These are phyloP conservation scores for Drosophila albomicans DNA, from an alignment of 1,140 invertebrate genomes.

Conservation along the genomic window DNA sequence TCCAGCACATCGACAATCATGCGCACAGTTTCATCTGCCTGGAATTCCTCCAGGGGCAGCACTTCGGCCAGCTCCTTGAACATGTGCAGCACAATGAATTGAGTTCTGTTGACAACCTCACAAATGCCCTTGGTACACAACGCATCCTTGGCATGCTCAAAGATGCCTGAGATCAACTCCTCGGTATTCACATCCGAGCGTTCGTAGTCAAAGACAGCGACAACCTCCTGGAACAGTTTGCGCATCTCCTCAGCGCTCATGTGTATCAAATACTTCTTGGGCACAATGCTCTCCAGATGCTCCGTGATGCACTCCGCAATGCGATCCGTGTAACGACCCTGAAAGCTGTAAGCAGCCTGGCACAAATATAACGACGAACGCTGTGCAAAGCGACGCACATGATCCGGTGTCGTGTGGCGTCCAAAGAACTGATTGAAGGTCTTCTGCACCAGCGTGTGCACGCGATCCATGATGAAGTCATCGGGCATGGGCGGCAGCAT, in stretches of 20 bases:
- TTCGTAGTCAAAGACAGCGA: conserved; percentile 74
- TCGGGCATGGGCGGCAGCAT: conserved; percentile 70
- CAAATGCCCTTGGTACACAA: conserved; percentile 34
- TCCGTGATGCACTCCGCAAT: conserved; percentile 76
- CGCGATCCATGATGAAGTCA: conserved; percentile 74
- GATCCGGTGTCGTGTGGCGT: conserved; percentile 60
- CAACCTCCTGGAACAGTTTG: conserved; percentile 75
- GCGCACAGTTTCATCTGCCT: conserved; percentile 60
- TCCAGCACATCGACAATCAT: conserved; percentile 68
- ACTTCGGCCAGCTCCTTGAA: conserved; percentile 80
- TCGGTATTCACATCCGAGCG: conserved; percentile 75
- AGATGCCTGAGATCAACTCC: conserved; percentile 74
- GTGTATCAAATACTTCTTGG: conserved; percentile 77
- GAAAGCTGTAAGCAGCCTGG: conserved; percentile 76
- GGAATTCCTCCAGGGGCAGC: conserved; percentile 75
- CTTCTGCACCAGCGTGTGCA: conserved; percentile 75
- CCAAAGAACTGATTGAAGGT: conserved; percentile 67
- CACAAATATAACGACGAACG: conserved; percentile 72
- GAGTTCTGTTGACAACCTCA: conserved; percentile 67
- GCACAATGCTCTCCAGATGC: conserved; percentile 71
- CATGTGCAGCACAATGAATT: conserved; percentile 67
- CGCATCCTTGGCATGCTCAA: conserved; percentile 73
- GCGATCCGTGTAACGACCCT: conserved; percentile 70
- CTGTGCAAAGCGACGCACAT: conserved; percentile 65
- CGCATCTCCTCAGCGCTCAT: conserved; percentile 65